Evolutionary conservation across 2,113 vertebrate genomes (phyloP).

Genomic region (Eudorcas thomsonii): DNA sequence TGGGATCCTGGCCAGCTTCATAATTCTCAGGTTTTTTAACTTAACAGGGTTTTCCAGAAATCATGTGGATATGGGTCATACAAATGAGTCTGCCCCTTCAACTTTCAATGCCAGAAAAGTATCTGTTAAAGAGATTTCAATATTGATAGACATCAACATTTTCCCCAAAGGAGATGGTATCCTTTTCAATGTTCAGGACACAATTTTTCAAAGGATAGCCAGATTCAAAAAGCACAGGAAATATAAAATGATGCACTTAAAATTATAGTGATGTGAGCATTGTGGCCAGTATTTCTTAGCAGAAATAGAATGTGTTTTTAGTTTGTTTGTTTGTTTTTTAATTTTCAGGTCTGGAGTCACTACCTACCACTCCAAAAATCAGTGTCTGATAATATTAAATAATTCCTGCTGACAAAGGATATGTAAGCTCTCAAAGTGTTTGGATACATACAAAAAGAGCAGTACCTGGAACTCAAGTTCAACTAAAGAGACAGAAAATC

Average conservation of each 20-base stretch:
- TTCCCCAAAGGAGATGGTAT: slow-evolving; percentile 60
- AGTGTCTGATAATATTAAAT: slow-evolving; percentile 7
- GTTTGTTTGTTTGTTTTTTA: neutral
- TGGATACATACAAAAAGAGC: neutral
- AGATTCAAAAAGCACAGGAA: neutral
- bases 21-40: slow-evolving; percentile 44
- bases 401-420: neutral
- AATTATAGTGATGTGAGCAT: neutral
- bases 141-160: slow-evolving; percentile 30
- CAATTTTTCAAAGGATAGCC: slow-evolving; percentile 35
- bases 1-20: slow-evolving; percentile 25
- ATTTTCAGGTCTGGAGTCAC: neutral
- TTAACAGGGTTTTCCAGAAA: slow-evolving; percentile 61
- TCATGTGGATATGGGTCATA: slow-evolving; percentile 23
- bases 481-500: neutral
- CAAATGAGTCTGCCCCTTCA: slow-evolving; percentile 28
- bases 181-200: slow-evolving; percentile 52
- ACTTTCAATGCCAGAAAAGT: slow-evolving; percentile 42
- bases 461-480: neutral
- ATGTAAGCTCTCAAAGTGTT: neutral
- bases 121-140: slow-evolving; percentile 55
- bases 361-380: neutral
- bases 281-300: slow-evolving; percentile 25
- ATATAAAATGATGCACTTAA: neutral
- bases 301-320: neutral